Evolutionary conservation across 2,888 invertebrate genomes (phyloP).

Genomic region (Agonopterix subpropinquella): DNA sequence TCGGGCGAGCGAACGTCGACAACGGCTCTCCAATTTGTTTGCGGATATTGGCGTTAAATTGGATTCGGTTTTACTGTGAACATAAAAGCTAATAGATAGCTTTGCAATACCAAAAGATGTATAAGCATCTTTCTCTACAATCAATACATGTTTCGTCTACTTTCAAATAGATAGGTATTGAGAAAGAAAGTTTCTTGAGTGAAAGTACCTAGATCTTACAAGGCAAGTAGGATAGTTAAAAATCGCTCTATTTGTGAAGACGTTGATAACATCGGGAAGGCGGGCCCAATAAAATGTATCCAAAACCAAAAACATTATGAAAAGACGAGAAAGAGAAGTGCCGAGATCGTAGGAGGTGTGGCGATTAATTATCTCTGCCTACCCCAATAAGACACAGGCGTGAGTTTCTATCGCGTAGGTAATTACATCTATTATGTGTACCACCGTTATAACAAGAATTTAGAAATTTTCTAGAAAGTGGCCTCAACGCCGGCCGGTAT

Average conservation of each 20-base stretch:
- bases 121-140: not conserved
- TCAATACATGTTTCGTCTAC: not conserved
- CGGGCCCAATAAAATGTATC: too few relatives aligned
- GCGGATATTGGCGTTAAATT: conserved; percentile 34
- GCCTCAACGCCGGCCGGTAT: conserved; percentile 17
- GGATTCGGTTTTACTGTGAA: conserved; percentile 8
- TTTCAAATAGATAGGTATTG: conserved; percentile 1
- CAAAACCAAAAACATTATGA: too few relatives aligned
- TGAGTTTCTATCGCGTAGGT: too few relatives aligned
- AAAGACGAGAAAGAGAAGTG: too few relatives aligned
- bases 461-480: conserved; percentile 45
- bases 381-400: too few relatives aligned
- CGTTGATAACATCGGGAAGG: too few relatives aligned
- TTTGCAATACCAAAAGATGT: not conserved
- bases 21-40: conserved; percentile 26
- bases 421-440: too few relatives aligned
- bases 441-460: conserved; percentile 18
- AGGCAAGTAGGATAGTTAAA: conserved; percentile 9
- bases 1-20: conserved; percentile 14
- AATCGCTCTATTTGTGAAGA: not conserved
- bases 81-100: not conserved
- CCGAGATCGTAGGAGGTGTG: too few relatives aligned
- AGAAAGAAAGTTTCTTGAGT: not conserved
- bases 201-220: not conserved
- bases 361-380: too few relatives aligned